These are phyloP conservation scores for Bombylius major DNA, from an alignment of 2,888 invertebrate species.

Conservation along the genomic window DNA sequence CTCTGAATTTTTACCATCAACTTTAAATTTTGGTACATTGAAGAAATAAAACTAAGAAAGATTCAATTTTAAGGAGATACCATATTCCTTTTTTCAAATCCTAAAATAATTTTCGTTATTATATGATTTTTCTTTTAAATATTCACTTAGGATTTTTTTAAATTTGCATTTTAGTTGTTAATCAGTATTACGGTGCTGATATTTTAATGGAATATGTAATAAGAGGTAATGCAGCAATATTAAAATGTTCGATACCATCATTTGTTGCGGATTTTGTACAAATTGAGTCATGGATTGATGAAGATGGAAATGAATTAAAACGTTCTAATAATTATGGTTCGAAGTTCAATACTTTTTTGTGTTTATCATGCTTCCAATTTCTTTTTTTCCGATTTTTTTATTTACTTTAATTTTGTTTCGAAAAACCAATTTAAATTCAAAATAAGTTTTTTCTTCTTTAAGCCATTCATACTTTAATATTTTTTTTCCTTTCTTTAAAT, in stretches of 20 bases:
- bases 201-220: slow-evolving; percentile 62
- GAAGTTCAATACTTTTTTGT: slow-evolving; percentile 9
- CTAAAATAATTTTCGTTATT: neutral
- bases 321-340: slow-evolving; percentile 41
- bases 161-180: slow-evolving; percentile 44
- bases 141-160: neutral
- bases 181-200: slow-evolving; percentile 59
- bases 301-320: slow-evolving; percentile 43
- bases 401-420: neutral
- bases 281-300: slow-evolving; percentile 58
- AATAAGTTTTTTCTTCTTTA: too few species aligned
- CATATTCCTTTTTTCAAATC: neutral
- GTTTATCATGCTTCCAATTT: slow-evolving; percentile 3
- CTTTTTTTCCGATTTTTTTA: slow-evolving; percentile 3
- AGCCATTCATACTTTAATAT: too few species aligned
- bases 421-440: neutral
- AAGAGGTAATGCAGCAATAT: slow-evolving; percentile 55
- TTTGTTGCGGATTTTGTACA: slow-evolving; percentile 61
- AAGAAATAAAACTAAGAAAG: too few species aligned
- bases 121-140: too few species aligned
- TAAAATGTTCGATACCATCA: slow-evolving; percentile 62
- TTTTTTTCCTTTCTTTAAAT: too few species aligned
- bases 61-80: neutral
- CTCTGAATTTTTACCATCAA: slow-evolving; percentile 51
- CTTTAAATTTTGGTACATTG: slow-evolving; percentile 50